Evolutionary conservation across 1,140 invertebrate genomes (phyloP), one percentile per base, ranked within the genome.

Genomic region (Ips typographus): DNA sequence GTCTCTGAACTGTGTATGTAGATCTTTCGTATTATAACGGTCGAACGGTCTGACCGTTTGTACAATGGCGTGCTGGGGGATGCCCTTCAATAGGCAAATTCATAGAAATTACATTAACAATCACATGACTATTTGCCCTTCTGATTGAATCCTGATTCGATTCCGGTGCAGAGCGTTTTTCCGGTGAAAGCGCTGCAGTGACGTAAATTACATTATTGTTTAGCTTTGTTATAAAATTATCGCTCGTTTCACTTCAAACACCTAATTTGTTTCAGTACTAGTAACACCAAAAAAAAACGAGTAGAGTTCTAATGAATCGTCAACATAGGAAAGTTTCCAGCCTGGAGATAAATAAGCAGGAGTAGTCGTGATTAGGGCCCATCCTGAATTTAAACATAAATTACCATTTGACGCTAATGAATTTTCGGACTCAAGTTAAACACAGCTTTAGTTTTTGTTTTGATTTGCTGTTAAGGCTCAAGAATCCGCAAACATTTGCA

Each of bases 31-130:
- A 76, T 78, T 78, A 77, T 75, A 70, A 74, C 71, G 74, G 73
- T 76, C 73, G 71, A 60, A 49, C 57, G 72, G 70, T 38, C 68
- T 60, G 71, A 72, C 68, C 71, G 63, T 76, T 74, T 76, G 68
- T 71, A 62, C 72, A 73, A 72, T 71, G 71, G 72, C 71, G 72
- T 68, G 73, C 72, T 65, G 47, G 71, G 68, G 70, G 22, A 22
- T 22, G 70, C 67, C 70, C 71, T 74, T 72, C 68, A 74, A 74
- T 74, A 76, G 75, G 71, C 76, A 77, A 77, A 78, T 78, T 77
- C 76, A 76, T 77, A 75, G 74, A 79, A 79, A 79, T 79, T 78
- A 74, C 77, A 77, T 79, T 79, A 79, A 74, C 77, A 79, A 79
- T 79, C 76, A 77, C 75, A 79, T 77, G 77, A 78, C 76, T 79